Evolutionary conservation across 1,140 invertebrate species (phyloP), one percentile per base, ranked within the genome.

Genomic region (Camponotus floridanus): DNA sequence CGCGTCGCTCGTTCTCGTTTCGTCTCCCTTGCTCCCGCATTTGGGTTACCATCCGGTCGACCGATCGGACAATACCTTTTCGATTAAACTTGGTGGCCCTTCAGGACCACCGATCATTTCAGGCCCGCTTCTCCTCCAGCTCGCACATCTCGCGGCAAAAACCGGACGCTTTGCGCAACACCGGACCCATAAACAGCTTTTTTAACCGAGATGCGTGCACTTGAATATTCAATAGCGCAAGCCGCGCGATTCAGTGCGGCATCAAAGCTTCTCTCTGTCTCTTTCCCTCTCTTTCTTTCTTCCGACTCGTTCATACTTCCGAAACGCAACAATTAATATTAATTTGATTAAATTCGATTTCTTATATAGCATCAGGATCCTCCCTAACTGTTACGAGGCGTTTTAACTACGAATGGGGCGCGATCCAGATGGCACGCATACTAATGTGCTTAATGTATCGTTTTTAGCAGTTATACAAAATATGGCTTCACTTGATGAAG

Each of bases 181-280:
- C 74, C 74, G 88, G 76, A 81, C 71, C 91, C 91, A 92, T 93
- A 94, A 94, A 94, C 93, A 92, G 92, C 92, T 94, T 94, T 26
- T 94, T 94, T 94, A 91, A 78, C 85, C 85, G 76, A 87, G 85
- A 26, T 26, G 89, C 86, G 84, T 55, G 85, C 90, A 88, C 91
- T 93, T 94, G 94, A 94, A 94, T 94, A 94, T 94, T 93, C 94
- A 94, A 94, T 92, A 79, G 91, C 61, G 86, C 70, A 45, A 78
- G 59, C 36, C 33, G 11, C 59, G 65, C 79, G 51, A 26, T 48
- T 21, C 85, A 59, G 9, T 36, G 31, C 39, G 48, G 64, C 39
- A 51, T 18, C 73, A 45, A 71, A 55, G 36, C 45, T 57, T 76
- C 61, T 83, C 48, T 51, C 5, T 48, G 11, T 48, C 45, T 48